Base-by-base conservation (phyloP, 2,888 invertebrate species). In the Eupithecia insigniata region DNA sequence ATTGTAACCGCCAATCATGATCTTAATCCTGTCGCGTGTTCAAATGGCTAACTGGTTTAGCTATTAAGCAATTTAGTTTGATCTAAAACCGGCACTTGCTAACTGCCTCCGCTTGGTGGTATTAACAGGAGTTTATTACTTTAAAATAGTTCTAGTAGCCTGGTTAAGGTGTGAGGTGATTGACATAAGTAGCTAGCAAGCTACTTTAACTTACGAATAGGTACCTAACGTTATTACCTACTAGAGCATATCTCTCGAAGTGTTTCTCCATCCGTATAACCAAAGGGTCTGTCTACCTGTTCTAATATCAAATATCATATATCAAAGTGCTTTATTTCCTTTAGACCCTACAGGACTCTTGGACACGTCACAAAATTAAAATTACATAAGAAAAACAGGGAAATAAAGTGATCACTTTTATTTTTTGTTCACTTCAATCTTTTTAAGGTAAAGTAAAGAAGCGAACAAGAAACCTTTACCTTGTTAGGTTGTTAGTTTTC, bases 1-100 rank as follows among this genome's bases (percentile, higher is more conserved):
- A 71, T 68, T 66, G 64, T 68, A 22, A 65, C 39, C 67, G 64
- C 43, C 43, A 58, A 36, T 62, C 62, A 67, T 22, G 67, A 67
- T 73, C 58, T 61, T 55, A 68, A 69, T 74, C 46, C 66, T 62
- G 69, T 64, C 66, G 65, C 66, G 51, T 60, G 46, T 70, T 74
- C 46, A 34, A 69, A 46, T 67, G 69, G 69, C 58, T 69, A 71
- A 74, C 74, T 67, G 39, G 74, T 74, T 74, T 71, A 22, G 69
- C 61, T 71, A 66, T 73, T 67, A 66, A 62, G 66, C 62, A 71
- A 69, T 66, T 68, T 51, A 61, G 70, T 46, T 69, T 55, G 26
- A 55, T 74, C 64, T 67, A 62, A 62, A 74, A 71, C 69, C 67
- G 55, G 69, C 71, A 69, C 68, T 70, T 68, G 68, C 32, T 55